Evolutionary conservation across 2,113 vertebrate genomes (phyloP).

Genomic region (Bothrops jararaca): DNA sequence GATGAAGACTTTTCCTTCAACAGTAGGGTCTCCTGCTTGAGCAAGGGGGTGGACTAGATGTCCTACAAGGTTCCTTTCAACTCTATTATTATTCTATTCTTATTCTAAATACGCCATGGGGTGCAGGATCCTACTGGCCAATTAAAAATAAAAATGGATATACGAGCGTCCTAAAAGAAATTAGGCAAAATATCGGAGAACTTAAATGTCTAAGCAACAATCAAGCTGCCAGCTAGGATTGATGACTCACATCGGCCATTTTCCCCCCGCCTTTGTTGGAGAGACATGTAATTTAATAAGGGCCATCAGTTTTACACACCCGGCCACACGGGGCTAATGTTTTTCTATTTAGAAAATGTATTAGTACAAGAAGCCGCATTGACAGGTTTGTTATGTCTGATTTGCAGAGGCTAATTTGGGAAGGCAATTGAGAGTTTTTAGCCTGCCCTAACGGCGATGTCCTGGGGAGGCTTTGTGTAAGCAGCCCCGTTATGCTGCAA

Average conservation of each 20-base stretch:
- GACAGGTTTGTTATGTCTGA: not conserved
- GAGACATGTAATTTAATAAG: not conserved
- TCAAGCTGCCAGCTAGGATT: not conserved
- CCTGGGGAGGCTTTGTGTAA: not conserved
- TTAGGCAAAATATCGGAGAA: not conserved
- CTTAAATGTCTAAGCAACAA: not conserved
- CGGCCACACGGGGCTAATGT: not conserved
- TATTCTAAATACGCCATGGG: not conserved
- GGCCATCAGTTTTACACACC: not conserved
- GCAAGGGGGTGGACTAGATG: not conserved
- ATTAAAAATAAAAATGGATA: constrained; percentile 19
- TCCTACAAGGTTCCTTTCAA: not conserved
- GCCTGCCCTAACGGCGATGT: not conserved
- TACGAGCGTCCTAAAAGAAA: not conserved
- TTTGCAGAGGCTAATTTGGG: not conserved
- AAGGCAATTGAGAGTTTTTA: not conserved
- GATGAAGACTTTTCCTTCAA: not conserved
- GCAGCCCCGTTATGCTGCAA: not conserved
- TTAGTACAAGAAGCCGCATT: not conserved
- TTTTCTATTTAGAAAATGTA: not conserved
- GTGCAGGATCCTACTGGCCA: not conserved
- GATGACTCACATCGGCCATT: not conserved
- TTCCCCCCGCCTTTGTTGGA: not conserved
- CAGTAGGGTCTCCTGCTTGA: not conserved
- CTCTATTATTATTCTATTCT: not conserved